A percentile compares a stretch with the other conserved stretches of the same genome.
Conservation (phyloP, 1,140 invertebrate species). For the Leptinotarsa undecemlineata region DNA sequence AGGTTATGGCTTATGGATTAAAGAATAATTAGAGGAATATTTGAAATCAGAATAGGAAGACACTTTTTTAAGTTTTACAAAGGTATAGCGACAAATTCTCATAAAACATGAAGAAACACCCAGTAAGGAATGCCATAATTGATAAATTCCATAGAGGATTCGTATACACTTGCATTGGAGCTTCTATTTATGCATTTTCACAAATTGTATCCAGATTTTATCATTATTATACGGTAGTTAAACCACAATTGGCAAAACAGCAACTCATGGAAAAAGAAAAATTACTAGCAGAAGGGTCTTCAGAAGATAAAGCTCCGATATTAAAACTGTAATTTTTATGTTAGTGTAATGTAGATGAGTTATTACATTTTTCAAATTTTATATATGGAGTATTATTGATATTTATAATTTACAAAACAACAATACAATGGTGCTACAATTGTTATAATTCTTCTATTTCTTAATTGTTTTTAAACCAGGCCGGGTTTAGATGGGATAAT, state of each 20-base stretch:
- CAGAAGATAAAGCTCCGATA: slow-evolving; percentile 29
- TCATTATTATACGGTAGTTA: slow-evolving; percentile 57
- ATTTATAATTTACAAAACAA: no score
- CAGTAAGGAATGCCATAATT: slow-evolving; percentile 54
- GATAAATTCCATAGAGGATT: slow-evolving; percentile 59
- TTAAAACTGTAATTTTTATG: slow-evolving; percentile 4
- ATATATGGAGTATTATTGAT: neutral
- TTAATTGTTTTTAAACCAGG: no score
- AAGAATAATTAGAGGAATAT: no score
- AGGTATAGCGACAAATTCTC: no score
- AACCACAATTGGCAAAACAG: slow-evolving; percentile 55
- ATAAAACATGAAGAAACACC: slow-evolving; percentile 56
- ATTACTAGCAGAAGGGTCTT: slow-evolving; percentile 59
- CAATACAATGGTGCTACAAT: no score
- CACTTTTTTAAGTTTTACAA: no score
- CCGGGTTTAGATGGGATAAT: no score
- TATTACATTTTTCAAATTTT: neutral
- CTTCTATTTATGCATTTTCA: slow-evolving; percentile 58
- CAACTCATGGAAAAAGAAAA: slow-evolving; percentile 56
- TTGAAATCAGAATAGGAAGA: no score
- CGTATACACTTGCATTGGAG: slow-evolving; percentile 58
- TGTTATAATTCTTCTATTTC: no score
- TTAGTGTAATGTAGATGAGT: neutral
- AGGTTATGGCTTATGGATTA: no score
- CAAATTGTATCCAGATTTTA: slow-evolving; percentile 57